These are phyloP conservation scores for Tetranychus truncatus DNA, from an alignment of 2,888 invertebrate genomes.

Conservation along the genomic window DNA sequence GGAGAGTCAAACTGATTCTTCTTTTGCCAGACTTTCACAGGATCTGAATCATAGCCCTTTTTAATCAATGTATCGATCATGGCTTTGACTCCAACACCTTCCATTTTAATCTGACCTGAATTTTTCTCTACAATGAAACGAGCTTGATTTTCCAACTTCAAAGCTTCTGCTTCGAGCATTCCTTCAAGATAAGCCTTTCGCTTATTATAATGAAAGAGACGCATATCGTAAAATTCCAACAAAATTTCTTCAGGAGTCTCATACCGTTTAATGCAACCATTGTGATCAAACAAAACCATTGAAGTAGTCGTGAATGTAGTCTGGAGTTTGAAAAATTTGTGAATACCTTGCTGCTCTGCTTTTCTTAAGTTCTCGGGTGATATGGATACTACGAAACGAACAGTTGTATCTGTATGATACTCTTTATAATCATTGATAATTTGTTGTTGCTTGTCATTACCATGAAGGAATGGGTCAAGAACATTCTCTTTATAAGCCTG, in stretches of 20 bases:
- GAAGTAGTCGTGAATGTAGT: conserved; percentile 52
- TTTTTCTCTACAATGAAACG: conserved; percentile 46
- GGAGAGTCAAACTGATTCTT: conserved; percentile 29
- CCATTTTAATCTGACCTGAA: conserved; percentile 49
- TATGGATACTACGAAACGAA: conserved; percentile 58
- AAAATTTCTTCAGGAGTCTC: conserved; percentile 59
- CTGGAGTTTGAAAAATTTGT: conserved; percentile 83
- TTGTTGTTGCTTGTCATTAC: background rate
- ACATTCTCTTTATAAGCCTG: conserved; percentile 86
- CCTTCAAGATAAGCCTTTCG: conserved; percentile 79
- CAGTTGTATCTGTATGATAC: conserved; percentile 85
- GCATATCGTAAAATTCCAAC: conserved; percentile 58
- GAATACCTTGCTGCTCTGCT: conserved; percentile 68
- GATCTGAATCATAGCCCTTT: conserved; percentile 46
- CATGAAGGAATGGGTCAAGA: conserved; percentile 57
- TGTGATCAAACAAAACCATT: conserved; percentile 60
- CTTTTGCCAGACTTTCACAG: conserved; percentile 49
- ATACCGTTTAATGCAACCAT: conserved; percentile 48
- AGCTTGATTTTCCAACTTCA: conserved; percentile 64
- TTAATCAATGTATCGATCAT: conserved; percentile 69
- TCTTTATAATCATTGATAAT: conserved; percentile 50
- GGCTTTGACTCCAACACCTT: conserved; percentile 34
- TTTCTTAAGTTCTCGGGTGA: conserved; percentile 50
- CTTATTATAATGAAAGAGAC: conserved; percentile 58
- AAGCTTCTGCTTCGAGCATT: conserved; percentile 68